Evolutionary conservation across 2,113 vertebrate species (phyloP).

Genomic region (Ammodytes marinus): DNA sequence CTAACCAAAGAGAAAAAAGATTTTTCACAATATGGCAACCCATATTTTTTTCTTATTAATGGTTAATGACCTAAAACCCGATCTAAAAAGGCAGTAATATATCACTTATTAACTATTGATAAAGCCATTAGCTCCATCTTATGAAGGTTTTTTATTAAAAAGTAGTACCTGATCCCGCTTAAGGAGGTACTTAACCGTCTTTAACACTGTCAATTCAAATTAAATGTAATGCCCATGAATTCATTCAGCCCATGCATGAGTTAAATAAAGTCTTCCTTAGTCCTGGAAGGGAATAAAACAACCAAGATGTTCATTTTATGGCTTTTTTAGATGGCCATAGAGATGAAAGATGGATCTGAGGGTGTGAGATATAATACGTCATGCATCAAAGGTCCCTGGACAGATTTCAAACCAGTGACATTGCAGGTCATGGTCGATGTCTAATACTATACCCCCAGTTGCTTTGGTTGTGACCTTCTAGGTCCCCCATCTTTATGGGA

Average conservation of each 20-base stretch:
- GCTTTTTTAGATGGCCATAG: not conserved
- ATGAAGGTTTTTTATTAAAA: not conserved
- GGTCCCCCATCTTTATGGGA: slow-evolving; percentile 9
- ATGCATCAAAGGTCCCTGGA: not conserved
- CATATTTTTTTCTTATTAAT: too few species aligned
- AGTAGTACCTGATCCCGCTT: not conserved
- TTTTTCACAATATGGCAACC: too few species aligned
- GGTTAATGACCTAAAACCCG: too few species aligned
- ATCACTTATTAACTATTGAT: not conserved
- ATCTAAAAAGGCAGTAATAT: not conserved
- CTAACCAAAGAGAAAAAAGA: too few species aligned
- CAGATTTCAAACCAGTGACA: not conserved
- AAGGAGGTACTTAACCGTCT: not conserved
- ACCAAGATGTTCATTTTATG: not conserved
- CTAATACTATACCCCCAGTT: not conserved
- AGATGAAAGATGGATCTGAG: not conserved
- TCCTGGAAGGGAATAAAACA: not conserved
- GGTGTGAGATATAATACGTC: not conserved
- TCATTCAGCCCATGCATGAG: not conserved
- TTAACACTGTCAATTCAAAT: not conserved
- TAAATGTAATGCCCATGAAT: too few species aligned
- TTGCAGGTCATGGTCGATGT: not conserved
- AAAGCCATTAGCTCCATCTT: not conserved
- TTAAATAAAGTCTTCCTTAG: not conserved
- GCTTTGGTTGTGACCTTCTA: not conserved